Base-by-base conservation (phyloP, 2,113 vertebrate species). In the Ginglymostoma cirratum region DNA sequence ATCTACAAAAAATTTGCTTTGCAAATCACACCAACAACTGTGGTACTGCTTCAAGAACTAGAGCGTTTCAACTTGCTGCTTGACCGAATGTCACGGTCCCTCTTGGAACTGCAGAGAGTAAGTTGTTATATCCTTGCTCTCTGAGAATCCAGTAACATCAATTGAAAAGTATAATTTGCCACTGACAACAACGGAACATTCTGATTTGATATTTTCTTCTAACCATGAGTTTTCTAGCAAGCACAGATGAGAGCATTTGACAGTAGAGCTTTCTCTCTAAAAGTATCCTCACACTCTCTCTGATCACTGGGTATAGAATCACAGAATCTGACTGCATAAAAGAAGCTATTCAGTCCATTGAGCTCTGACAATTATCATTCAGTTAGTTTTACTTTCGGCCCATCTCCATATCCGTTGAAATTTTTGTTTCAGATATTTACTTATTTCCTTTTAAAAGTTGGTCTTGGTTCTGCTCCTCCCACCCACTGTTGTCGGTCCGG, bases 31-130 rank as follows among this genome's bases (percentile, higher is more conserved):
- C 99, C 98, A 0, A 99, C 98, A 0, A 98, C 98, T 0, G 99
- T 99, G 96, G 99, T 99, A 96, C 98, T 99, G n/a, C 90, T 99
- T 95, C 99, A 99, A 97, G 99, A 99, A 96, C 98, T 99, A 96
- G 98, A 99, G 45, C 98, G 98, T 8, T 99, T 99, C 95, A 99
- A 99, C 97, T 98, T 97, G 78, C 98, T 99, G 0, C 96, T 98
- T 0, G 0, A 97, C 8, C 97, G 98, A 0, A 99, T 99, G 98
- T 97, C 97, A 7, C 97, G 67, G 95, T 99, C 99, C 0, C 96
- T 99, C 97, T 97, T 97, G 12, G 98, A 99, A 96, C 98, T 99
- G 34, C 98, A 98, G 96, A 97, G 97, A 96, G 99, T 99, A 55
- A 96, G 97, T 96, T 0, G 97, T 52, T 1, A 15, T 17, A 0